These are phyloP conservation scores for Emys orbicularis DNA, from an alignment of 2,797 vertebrate species.

Conservation along the genomic window DNA sequence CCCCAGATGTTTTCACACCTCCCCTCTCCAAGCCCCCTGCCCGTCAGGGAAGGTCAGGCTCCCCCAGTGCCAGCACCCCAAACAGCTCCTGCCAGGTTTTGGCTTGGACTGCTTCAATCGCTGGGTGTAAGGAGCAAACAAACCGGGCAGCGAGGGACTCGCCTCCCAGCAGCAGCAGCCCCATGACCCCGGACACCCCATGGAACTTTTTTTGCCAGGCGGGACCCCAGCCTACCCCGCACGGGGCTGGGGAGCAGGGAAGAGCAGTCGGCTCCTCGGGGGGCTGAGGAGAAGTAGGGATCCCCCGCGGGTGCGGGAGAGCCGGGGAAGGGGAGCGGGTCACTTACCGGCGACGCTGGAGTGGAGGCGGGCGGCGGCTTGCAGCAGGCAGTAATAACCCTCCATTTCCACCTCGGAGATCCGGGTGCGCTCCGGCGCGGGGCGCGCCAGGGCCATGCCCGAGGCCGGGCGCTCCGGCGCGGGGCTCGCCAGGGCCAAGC, in stretches of 20 bases:
- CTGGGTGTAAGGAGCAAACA: neutral
- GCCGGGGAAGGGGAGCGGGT: neutral
- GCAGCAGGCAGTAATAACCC: conserved; percentile 89
- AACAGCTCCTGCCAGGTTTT: no score
- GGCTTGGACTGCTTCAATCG: no score
- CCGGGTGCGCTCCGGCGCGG: conserved; percentile 73
- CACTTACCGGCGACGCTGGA: conserved; percentile 84
- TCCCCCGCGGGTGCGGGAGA: neutral
- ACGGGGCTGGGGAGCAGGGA: no score
- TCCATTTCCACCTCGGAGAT: conserved; percentile 86
- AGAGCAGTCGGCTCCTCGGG: no score
- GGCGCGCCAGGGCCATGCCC: conserved; percentile 32
- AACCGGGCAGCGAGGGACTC: neutral
- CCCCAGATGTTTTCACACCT: neutral
- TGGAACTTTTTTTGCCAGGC: neutral
- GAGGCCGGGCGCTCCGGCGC: conserved; percentile 66
- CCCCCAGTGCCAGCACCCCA: neutral
- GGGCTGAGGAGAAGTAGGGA: neutral
- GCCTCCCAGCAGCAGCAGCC: no score
- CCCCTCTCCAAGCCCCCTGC: neutral
- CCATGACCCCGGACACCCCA: neutral
- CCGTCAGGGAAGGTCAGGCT: neutral
- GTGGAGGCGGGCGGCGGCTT: conserved; percentile 87
- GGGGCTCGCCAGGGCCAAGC: conserved; percentile 28
- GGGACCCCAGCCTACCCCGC: neutral